phyloP scores from a whole-genome alignment of 2,888 invertebrate genomes.

The Volucella bombylans region DNA sequence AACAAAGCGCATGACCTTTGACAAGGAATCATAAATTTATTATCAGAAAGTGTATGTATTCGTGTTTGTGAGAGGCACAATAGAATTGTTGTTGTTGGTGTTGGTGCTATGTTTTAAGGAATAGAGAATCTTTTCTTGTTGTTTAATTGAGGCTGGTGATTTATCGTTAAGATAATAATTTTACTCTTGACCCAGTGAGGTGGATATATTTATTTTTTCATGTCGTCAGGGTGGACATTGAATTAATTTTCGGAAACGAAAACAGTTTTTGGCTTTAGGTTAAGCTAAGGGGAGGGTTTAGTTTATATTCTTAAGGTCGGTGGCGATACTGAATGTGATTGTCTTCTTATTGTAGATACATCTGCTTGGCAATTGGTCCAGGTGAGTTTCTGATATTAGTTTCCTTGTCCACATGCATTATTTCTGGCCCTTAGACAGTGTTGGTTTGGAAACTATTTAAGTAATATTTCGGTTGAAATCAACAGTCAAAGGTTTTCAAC shows the following conservation, averaged over 20 bases:
- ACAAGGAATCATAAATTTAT: conserved; percentile 63
- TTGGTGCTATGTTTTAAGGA: not conserved
- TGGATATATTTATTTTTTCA: not conserved
- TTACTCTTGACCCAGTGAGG: conserved; percentile 5
- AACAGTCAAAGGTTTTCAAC: no score
- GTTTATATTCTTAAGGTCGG: no score
- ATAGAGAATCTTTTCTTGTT: not conserved
- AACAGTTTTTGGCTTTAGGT: not conserved
- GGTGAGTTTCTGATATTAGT: no score
- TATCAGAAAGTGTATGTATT: conserved; percentile 34
- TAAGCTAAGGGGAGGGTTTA: not conserved
- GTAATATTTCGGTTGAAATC: no score
- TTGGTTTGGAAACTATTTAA: no score
- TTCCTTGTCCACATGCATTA: no score
- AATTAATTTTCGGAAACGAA: not conserved
- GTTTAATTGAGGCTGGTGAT: conserved; percentile 16
- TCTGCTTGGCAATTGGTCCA: no score
- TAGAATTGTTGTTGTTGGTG: conserved; percentile 7
- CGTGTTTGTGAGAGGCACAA: not conserved
- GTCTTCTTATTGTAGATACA: no score
- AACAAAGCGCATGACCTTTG: conserved; percentile 57
- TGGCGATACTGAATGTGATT: no score
- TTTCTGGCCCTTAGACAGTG: no score
- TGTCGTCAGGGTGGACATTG: not conserved
- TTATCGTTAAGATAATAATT: conserved; percentile 7